Evolutionary conservation across 2,888 invertebrate genomes (phyloP).

Genomic region (Cyrtodaria siliqua): DNA sequence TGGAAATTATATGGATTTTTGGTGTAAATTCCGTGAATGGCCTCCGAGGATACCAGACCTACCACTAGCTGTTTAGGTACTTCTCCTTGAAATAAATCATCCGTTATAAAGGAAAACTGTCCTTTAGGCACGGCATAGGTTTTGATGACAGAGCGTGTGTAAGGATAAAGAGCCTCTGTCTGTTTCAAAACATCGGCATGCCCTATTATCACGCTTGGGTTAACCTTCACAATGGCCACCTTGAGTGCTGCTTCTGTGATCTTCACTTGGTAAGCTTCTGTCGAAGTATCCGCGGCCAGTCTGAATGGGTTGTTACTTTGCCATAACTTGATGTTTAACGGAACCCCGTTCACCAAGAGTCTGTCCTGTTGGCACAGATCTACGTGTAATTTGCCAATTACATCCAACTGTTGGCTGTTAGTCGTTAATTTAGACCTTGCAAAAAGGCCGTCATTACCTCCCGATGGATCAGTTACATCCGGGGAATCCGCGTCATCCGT

Average conservation of each 20-base stretch:
- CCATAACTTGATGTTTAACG: constrained; percentile 22
- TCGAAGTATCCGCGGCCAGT: constrained; percentile 1
- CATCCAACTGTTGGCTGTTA: constrained; percentile 5
- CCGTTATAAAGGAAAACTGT: constrained; percentile 32
- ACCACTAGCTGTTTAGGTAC: constrained; percentile 30
- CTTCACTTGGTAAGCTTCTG: constrained; percentile 12
- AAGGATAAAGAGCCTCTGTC: constrained; percentile 35
- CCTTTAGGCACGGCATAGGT: constrained; percentile 34
- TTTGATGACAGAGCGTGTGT: constrained; percentile 33
- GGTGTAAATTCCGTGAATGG: constrained; percentile 12
- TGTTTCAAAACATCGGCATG: constrained; percentile 26
- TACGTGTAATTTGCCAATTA: constrained; percentile 11
- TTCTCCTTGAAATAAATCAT: constrained; percentile 35
- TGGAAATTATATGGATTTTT: constrained; percentile 37
- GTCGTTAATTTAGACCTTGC: constrained; percentile 11
- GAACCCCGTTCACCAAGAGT: constrained; percentile 34
- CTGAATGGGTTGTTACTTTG: constrained; percentile 11
- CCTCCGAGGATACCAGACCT: constrained; percentile 24
- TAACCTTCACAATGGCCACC: constrained; percentile 37
- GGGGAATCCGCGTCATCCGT: constrained; percentile 17
- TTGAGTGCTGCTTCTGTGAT: constrained; percentile 33
- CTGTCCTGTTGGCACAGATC: constrained; percentile 41
- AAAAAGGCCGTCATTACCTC: constrained; percentile 4
- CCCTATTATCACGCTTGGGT: constrained; percentile 27
- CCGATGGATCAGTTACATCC: constrained; percentile 19